Percentiles rank a stretch among this genome's conserved stretches.
phyloP scores from a whole-genome alignment of 2,797 vertebrate genomes.

The Anniella stebbinsi region DNA sequence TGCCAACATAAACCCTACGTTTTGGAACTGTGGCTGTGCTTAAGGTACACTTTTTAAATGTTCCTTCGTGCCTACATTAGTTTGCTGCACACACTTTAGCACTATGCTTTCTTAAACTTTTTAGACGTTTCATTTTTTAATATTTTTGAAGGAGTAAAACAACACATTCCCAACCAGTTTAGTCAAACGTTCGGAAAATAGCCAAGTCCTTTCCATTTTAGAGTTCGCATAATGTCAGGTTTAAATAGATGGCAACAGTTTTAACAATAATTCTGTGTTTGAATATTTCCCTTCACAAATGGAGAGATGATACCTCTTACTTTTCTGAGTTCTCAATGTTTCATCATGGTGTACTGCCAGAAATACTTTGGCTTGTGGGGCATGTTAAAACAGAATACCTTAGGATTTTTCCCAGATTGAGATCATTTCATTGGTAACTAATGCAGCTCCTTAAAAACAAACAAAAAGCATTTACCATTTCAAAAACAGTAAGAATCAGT shows the following conservation, averaged over 20 bases:
- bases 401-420: conserved; percentile 36
- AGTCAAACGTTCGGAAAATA: neutral
- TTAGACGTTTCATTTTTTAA: neutral
- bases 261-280: neutral
- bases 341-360: neutral
- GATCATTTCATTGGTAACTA: conserved; percentile 43
- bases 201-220: neutral
- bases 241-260: neutral
- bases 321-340: neutral
- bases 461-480: conserved; percentile 23
- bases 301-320: neutral
- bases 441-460: conserved; percentile 31
- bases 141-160: neutral
- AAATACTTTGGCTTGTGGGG: conserved; percentile 31
- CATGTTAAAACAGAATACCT: conserved; percentile 45
- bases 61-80: rapidly evolving
- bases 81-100: neutral
- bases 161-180: neutral
- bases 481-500: conserved; percentile 38
- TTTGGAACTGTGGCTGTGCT: neutral
- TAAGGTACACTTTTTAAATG: neutral
- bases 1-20: neutral
- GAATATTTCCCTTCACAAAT: neutral
- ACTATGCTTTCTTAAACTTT: neutral
- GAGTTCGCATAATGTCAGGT: neutral